A percentile compares a stretch with the other conserved stretches of the same genome.
Conservation (phyloP, 2,797 vertebrate genomes). For the Phalanger gymnotis region DNA sequence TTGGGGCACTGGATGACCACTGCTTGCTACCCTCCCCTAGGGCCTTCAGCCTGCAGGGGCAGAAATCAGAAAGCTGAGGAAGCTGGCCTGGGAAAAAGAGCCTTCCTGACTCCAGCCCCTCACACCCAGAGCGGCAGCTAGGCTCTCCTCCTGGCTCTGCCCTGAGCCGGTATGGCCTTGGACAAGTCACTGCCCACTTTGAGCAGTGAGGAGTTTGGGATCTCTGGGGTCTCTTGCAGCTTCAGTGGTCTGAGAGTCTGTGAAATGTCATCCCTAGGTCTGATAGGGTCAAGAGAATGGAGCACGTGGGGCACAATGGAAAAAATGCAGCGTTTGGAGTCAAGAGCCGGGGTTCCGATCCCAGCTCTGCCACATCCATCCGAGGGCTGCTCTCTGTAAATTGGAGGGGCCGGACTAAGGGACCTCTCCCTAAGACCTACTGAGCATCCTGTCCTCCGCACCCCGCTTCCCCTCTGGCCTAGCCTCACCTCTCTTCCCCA, state of each 20-base stretch:
- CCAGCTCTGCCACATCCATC: background rate
- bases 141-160: background rate
- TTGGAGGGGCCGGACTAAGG: background rate
- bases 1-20: conserved; percentile 95
- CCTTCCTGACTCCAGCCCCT: background rate
- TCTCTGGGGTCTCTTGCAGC: background rate
- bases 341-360: background rate
- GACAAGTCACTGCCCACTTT: fast-evolving
- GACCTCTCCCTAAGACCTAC: background rate
- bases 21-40: conserved; percentile 92
- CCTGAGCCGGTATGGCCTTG: no score
- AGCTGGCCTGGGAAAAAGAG: background rate
- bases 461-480: background rate
- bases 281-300: background rate
- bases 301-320: background rate
- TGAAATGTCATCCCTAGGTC: background rate
- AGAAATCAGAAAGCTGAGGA: background rate
- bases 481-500: conserved; percentile 90
- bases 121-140: background rate
- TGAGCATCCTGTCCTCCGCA: background rate
- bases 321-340: no score
- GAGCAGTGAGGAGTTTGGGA: background rate
- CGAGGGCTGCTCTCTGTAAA: background rate
- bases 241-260: background rate
- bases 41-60: conserved; percentile 88